phyloP scores from a whole-genome alignment of 2,797 vertebrate species.

The Gymnopithys bicolor region DNA sequence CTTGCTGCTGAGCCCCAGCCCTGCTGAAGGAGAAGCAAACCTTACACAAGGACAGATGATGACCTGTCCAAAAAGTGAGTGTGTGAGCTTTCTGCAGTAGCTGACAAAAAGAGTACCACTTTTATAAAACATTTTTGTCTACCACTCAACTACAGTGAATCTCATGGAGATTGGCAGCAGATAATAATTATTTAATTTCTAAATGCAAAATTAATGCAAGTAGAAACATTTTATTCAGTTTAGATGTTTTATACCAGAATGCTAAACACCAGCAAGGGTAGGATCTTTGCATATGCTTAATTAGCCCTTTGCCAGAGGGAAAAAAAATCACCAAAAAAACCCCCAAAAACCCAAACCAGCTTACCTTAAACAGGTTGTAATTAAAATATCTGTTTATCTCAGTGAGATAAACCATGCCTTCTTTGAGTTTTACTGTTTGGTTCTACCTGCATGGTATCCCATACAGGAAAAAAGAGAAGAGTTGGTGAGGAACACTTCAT shows the following conservation, averaged over 20 bases:
- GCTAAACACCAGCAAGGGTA: background rate
- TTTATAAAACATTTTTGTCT: background rate
- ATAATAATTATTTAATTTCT: background rate
- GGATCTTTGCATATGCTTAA: conserved; percentile 43
- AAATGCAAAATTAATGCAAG: conserved; percentile 51
- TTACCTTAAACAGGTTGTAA: conserved; percentile 6
- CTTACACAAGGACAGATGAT: no score
- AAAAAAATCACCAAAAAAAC: background rate
- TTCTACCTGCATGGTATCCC: background rate
- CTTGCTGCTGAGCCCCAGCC: background rate
- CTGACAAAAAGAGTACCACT: background rate
- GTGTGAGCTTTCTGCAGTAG: background rate
- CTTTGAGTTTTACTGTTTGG: conserved; percentile 38
- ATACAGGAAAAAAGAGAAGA: background rate
- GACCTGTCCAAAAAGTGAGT: background rate
- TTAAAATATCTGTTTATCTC: background rate
- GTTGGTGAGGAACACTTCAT: background rate
- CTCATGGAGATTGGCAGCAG: background rate
- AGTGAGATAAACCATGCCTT: background rate
- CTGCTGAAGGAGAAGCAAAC: background rate
- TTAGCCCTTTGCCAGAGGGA: background rate
- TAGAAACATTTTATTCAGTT: conserved; percentile 52
- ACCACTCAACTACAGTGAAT: background rate
- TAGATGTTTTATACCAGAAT: conserved; percentile 25
- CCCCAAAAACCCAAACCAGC: fast-evolving